Conservation (phyloP, 2,113 vertebrate genomes). For the Sturnus vulgaris region DNA sequence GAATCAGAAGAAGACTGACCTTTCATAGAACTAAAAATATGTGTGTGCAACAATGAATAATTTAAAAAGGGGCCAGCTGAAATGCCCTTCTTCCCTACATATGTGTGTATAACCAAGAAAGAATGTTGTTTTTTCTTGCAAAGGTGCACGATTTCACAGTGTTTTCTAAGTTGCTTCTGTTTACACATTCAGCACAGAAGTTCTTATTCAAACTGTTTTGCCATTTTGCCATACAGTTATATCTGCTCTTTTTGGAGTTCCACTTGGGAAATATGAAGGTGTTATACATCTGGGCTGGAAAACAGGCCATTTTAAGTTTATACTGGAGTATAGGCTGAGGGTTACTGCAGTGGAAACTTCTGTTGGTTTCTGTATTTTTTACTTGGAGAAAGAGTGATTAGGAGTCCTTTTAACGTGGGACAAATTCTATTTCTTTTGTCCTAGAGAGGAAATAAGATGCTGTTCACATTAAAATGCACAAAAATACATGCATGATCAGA, state of each 20-base stretch:
- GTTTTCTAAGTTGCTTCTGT: conserved; percentile 5
- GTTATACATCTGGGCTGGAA: background rate
- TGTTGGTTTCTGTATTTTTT: background rate
- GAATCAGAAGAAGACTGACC: conserved; percentile 73
- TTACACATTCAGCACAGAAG: conserved; percentile 40
- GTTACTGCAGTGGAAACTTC: background rate
- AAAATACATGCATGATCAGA: background rate
- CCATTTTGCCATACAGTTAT: background rate
- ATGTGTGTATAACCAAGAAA: background rate
- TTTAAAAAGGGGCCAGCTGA: conserved; percentile 43
- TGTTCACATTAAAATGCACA: background rate
- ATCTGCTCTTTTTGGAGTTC: background rate
- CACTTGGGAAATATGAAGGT: background rate
- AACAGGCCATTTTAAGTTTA: background rate
- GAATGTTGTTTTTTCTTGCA: conserved; percentile 22
- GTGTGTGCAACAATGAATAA: conserved; percentile 66
- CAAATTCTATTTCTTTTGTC: background rate
- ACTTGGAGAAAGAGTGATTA: background rate
- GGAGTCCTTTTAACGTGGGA: background rate
- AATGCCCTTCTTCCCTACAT: background rate
- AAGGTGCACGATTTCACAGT: background rate
- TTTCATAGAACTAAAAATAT: conserved; percentile 60
- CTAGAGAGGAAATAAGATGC: background rate
- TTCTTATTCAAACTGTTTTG: background rate
- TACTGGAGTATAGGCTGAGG: background rate